Evolutionary conservation across 2,888 invertebrate species (phyloP).

Genomic region (Melinopterus prodromus): DNA sequence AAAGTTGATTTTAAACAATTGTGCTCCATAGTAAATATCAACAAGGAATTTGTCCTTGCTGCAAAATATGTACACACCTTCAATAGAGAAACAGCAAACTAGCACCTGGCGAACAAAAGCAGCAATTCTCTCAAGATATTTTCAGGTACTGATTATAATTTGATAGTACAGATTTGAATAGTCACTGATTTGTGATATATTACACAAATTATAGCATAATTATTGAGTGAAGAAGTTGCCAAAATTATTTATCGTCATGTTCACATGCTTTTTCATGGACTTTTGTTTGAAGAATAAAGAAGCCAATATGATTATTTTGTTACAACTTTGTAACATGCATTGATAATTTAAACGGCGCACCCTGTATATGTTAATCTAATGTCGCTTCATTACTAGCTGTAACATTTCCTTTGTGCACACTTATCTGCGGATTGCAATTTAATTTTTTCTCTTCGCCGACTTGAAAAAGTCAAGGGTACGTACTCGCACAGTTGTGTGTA

Average conservation of each 20-base stretch:
- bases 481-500: not conserved
- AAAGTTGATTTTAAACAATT: constrained; percentile 30
- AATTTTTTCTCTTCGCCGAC: not conserved
- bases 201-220: not conserved
- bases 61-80: constrained; percentile 34
- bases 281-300: too few species aligned
- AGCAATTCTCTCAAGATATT: not conserved
- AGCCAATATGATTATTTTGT: too few species aligned
- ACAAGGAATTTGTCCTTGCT: constrained; percentile 36
- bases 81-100: constrained; percentile 10
- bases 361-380: not conserved
- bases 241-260: too few species aligned
- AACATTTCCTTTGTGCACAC: not conserved
- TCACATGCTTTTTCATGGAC: too few species aligned
- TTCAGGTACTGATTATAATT: not conserved
- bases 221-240: not conserved
- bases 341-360: not conserved
- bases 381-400: not conserved
- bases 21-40: constrained; percentile 30
- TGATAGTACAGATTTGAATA: not conserved
- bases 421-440: not conserved
- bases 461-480: not conserved
- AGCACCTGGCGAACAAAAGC: constrained; percentile 20
- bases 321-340: not conserved
- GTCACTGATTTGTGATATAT: not conserved